These are phyloP conservation scores for Sinocyclocheilus rhinocerous DNA, from an alignment of 2,113 vertebrate species.

Conservation along the genomic window DNA sequence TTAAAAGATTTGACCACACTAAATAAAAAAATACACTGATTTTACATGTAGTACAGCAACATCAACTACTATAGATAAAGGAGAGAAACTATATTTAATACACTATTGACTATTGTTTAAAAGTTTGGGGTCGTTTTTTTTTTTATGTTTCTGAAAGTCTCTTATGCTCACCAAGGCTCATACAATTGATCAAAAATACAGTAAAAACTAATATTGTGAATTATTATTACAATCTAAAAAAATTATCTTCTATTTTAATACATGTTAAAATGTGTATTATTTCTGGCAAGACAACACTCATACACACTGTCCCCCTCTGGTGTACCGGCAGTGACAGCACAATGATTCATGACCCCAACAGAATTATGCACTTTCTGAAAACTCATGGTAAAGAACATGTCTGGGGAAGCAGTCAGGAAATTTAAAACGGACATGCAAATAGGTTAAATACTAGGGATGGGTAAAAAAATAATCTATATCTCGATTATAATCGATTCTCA, in stretches of 20 bases:
- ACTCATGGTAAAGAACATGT: background rate
- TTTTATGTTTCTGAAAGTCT: background rate
- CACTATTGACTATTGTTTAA: background rate
- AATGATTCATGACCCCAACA: background rate
- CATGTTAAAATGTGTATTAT: no score
- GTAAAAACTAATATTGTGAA: background rate
- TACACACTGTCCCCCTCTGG: background rate
- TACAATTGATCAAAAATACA: background rate
- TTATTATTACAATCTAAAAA: background rate
- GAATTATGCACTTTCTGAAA: background rate
- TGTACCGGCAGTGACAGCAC: background rate
- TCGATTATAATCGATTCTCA: no score
- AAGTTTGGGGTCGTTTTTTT: background rate
- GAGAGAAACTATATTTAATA: background rate
- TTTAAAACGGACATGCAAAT: no score
- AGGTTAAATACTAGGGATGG: no score
- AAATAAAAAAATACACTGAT: no score
- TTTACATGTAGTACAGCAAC: no score
- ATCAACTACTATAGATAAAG: no score
- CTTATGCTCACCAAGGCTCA: background rate
- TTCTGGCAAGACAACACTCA: background rate
- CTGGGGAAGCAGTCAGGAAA: background rate
- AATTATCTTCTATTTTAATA: no score
- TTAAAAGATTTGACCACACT: no score
- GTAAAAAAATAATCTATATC: no score